Evolutionary conservation across 1,140 invertebrate species (phyloP).

Genomic region (Trachymyrmex cornetzi): DNA sequence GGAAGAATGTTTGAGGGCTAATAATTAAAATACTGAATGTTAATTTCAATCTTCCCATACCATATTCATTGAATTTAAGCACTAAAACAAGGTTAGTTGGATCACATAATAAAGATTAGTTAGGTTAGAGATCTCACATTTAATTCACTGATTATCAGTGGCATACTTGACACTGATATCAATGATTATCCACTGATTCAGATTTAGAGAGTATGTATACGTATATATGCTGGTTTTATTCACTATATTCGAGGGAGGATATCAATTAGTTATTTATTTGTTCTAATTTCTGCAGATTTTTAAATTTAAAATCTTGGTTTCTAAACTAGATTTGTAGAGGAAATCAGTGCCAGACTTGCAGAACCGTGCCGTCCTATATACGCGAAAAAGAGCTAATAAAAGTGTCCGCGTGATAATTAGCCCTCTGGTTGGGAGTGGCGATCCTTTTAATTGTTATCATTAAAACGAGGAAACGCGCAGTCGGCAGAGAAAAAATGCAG

Average conservation of each 20-base stretch:
- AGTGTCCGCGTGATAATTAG: constrained; percentile 81
- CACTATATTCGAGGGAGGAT: background rate
- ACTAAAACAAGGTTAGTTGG: too few species aligned
- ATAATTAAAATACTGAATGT: too few species aligned
- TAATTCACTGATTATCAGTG: too few species aligned
- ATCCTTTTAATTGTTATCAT: constrained; percentile 82
- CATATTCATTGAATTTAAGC: too few species aligned
- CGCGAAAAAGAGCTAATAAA: constrained; percentile 77
- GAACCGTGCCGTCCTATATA: constrained; percentile 7
- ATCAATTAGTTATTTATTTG: background rate
- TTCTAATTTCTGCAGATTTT: background rate
- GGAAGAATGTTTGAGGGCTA: too few species aligned
- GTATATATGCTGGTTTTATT: background rate
- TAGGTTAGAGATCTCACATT: too few species aligned
- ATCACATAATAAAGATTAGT: too few species aligned
- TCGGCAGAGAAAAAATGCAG: constrained; percentile 58
- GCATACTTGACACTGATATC: too few species aligned
- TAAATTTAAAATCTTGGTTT: background rate
- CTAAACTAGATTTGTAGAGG: background rate
- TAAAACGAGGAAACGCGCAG: constrained; percentile 75
- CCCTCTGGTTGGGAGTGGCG: constrained; percentile 67
- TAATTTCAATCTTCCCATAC: too few species aligned
- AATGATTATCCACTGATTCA: too few species aligned
- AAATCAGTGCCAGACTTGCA: constrained; percentile 43
- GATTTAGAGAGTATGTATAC: too few species aligned